These are phyloP conservation scores for Hypsopygia costalis DNA, from an alignment of 2,888 invertebrate genomes.

Conservation along the genomic window DNA sequence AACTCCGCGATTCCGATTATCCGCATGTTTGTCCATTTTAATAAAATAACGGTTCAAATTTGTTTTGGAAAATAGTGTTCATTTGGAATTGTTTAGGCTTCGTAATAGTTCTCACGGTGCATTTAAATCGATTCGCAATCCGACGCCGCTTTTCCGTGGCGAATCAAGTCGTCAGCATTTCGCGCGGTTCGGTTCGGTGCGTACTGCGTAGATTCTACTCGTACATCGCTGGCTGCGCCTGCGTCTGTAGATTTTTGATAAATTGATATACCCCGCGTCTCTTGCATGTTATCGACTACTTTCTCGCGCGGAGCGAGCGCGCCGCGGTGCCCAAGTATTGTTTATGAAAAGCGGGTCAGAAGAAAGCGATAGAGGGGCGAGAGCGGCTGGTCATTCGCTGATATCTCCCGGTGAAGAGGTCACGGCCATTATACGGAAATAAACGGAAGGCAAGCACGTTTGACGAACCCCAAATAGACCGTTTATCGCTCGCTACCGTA, in stretches of 20 bases:
- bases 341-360: constrained; percentile 78
- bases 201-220: constrained; percentile 4
- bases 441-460: constrained; percentile 38
- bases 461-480: constrained; percentile 31
- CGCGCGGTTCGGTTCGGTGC: constrained; percentile 6
- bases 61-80: constrained; percentile 27
- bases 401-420: constrained; percentile 72
- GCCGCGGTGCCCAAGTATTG: constrained; percentile 66
- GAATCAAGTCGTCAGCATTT: constrained; percentile 31
- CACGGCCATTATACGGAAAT: constrained; percentile 65
- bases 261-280: constrained; percentile 42
- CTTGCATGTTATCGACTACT: constrained; percentile 64
- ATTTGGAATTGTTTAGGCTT: constrained; percentile 15
- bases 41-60: constrained; percentile 20
- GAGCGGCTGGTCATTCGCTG: constrained; percentile 59
- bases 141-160: constrained; percentile 37
- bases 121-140: constrained; percentile 33
- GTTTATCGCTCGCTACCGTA: constrained; percentile 43
- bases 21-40: constrained; percentile 24
- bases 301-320: constrained; percentile 61
- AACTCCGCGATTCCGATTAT: constrained; percentile 26
- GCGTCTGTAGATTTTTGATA: constrained; percentile 33
- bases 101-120: constrained; percentile 37
- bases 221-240: too few species aligned
- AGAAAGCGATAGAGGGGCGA: constrained; percentile 71